These are phyloP conservation scores for Panulirus ornatus DNA, from an alignment of 1,140 invertebrate genomes.

Conservation along the genomic window DNA sequence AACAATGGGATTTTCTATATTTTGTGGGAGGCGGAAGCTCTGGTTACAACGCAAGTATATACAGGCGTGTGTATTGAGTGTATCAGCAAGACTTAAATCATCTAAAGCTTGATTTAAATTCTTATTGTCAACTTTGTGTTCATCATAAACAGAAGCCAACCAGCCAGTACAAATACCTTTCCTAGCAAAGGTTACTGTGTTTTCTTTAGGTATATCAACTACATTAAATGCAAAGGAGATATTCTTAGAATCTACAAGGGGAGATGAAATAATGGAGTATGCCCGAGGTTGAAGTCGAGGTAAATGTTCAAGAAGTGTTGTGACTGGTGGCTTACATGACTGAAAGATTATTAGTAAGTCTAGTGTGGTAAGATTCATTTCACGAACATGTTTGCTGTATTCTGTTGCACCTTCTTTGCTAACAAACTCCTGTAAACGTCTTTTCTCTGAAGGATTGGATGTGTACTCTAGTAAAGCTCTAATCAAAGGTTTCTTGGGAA, in stretches of 20 bases:
- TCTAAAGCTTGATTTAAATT: conserved; percentile 6
- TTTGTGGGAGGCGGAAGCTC: conserved; percentile 81
- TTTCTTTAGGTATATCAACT: conserved; percentile 78
- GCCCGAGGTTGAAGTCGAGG: conserved; percentile 86
- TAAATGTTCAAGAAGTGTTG: conserved; percentile 85
- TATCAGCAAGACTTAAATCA: background rate
- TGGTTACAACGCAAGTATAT: conserved; percentile 84
- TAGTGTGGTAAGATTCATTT: conserved; percentile 81
- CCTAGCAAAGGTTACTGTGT: conserved; percentile 78
- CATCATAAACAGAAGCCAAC: conserved; percentile 77
- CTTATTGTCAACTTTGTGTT: background rate
- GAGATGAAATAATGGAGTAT: conserved; percentile 89
- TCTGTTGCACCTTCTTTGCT: conserved; percentile 83
- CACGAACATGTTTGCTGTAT: conserved; percentile 82
- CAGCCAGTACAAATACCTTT: conserved; percentile 85
- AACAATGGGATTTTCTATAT: conserved; percentile 83
- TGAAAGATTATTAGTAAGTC: conserved; percentile 84
- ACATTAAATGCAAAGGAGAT: conserved; percentile 86
- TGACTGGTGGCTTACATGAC: conserved; percentile 83
- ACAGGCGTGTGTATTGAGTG: conserved; percentile 77
- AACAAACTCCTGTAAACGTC: conserved; percentile 83
- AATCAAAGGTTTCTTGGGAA: conserved; percentile 83
- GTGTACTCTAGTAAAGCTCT: conserved; percentile 82
- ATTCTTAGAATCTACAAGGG: conserved; percentile 78
- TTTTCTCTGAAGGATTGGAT: conserved; percentile 82